Conservation (phyloP, 2,797 vertebrate genomes). For the Hirundo rustica region DNA sequence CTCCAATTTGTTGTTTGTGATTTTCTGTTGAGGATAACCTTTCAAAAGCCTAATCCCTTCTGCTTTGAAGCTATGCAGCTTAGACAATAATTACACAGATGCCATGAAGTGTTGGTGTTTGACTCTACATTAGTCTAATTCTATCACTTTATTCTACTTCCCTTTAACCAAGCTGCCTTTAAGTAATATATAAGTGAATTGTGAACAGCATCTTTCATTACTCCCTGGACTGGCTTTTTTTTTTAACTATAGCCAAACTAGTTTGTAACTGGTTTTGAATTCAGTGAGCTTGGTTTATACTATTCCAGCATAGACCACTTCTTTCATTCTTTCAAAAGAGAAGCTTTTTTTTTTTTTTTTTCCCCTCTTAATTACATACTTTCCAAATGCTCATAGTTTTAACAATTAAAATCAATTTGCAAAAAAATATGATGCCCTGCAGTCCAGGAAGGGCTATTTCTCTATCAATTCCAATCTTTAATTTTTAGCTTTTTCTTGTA, state of each 20-base stretch:
- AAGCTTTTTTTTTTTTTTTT: not conserved
- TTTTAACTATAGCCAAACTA: not conserved
- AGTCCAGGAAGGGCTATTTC: not conserved
- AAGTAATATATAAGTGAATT: not conserved
- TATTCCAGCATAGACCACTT: not conserved
- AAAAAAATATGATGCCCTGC: not conserved
- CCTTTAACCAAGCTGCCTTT: not conserved
- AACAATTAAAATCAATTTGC: not conserved
- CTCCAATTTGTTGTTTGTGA: not conserved
- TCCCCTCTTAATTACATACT: not conserved
- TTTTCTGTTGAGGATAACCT: conserved; percentile 3
- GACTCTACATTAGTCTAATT: not conserved
- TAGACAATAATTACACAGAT: not conserved
- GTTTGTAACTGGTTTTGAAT: not conserved
- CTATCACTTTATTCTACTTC: not conserved
- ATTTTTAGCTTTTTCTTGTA: not conserved
- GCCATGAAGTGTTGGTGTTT: not conserved
- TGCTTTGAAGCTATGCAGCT: not conserved
- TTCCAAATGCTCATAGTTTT: not conserved
- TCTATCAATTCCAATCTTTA: not conserved
- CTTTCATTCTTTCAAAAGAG: not conserved
- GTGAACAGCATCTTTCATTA: not conserved
- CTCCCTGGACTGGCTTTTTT: not conserved
- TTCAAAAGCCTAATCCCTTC: not conserved
- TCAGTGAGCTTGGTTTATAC: not conserved